Base-by-base conservation (phyloP, 1,140 invertebrate species). In the Littorina saxatilis region DNA sequence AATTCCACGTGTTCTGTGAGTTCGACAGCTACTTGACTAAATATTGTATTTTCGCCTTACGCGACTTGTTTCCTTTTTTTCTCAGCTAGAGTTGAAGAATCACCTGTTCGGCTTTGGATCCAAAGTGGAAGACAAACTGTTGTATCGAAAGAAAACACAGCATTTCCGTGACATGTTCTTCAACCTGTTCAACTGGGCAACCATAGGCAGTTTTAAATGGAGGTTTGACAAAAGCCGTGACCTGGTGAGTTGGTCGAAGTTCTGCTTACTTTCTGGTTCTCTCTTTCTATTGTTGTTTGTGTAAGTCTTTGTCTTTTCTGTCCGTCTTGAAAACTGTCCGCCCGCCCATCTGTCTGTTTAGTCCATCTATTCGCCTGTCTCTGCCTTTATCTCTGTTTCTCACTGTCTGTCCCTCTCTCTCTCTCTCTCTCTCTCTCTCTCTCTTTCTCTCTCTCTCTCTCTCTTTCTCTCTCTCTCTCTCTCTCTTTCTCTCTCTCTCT, bases 161-260 rank as follows among this genome's bases (percentile, higher is more conserved):
- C n/a, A n/a, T n/a, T 80, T 80, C 32, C 79, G 40, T 13, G 58
- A 76, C 32, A 40, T 82, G 37, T 76, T 82, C 55, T 82, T 61
- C 58, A 76, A 75, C 58, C 72, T 82, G 23, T 82, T 82, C 58
- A 82, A 82, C 80, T 82, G 72, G 70, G 80, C 80, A 2, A 82
- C 80, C 0, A 40, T 82, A 2, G 72, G 70, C 58, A 82, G 58
- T 58, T 82, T 76, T 58, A 75, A 75, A 27, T 82, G 80, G 80
- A 35, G 55, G 29, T 77, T 77, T 29, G 75, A 77, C 75, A 77
- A 77, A 39, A 55, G 75, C 7, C 43, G 0, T 23, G 29, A 27
- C 23, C 32, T 66, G 27, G 61, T 66, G 61, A 66, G 61, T 66
- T 32, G 3, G 2, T 32, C 9, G 5, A 9, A 3, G 5, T 66